These are phyloP conservation scores for Epizoanthus fatuus DNA, from an alignment of 92 coral and sea anemone genomes.

Conservation along the genomic window DNA sequence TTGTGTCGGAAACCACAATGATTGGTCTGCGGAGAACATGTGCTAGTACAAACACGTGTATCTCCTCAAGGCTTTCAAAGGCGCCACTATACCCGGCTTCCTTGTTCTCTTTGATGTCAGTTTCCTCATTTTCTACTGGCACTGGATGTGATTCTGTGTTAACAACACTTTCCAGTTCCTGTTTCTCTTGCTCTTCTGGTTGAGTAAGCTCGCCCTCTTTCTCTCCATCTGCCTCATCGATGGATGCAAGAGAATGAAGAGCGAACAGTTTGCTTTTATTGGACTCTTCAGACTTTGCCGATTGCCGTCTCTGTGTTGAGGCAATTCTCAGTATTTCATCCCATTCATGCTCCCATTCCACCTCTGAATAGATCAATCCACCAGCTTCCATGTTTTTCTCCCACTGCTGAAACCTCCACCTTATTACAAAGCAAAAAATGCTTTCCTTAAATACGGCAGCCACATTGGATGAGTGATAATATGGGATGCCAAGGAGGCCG, in stretches of 20 bases:
- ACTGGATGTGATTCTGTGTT: slow-evolving; percentile 1
- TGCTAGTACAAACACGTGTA: slow-evolving; percentile 94
- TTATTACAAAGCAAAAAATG: neutral
- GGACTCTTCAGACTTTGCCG: neutral
- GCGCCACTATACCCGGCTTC: slow-evolving; percentile 69
- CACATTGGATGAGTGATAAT: no score
- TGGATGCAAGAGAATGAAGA: slow-evolving; percentile 52
- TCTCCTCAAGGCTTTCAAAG: slow-evolving; percentile 96
- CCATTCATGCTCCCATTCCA: slow-evolving; percentile 96
- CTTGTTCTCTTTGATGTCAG: slow-evolving; percentile 26
- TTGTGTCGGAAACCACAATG: slow-evolving; percentile 86
- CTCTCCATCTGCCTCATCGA: slow-evolving; percentile 59
- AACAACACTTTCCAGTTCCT: neutral
- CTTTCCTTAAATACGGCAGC: no score
- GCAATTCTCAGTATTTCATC: slow-evolving; percentile 85
- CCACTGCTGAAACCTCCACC: slow-evolving; percentile 91
- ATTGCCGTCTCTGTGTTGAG: slow-evolving; percentile 73
- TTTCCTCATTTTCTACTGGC: neutral
- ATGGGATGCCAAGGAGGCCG: no score
- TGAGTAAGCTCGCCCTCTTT: neutral
- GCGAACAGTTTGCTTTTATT: slow-evolving; percentile 43
- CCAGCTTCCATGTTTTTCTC: slow-evolving; percentile 90
- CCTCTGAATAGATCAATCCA: slow-evolving; percentile 85
- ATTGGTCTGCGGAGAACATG: slow-evolving; percentile 96
- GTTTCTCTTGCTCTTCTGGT: slow-evolving; percentile 1